Percentiles rank a stretch among this genome's conserved stretches.
Evolutionary conservation across 2,113 vertebrate species (phyloP).

Genomic region (Lepus timidus): DNA sequence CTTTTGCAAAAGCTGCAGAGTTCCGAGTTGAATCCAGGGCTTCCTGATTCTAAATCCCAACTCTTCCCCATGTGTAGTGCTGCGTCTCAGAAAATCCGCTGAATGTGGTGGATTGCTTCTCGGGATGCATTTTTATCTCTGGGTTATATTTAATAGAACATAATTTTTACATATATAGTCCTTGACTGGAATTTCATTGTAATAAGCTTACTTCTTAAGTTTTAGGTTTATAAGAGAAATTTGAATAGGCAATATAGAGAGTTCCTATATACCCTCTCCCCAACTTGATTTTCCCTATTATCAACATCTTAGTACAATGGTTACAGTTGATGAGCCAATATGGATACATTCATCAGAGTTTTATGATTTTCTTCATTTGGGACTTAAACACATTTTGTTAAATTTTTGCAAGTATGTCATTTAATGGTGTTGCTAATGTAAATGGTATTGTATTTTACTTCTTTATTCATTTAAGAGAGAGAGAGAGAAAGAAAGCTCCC

Average conservation of each 20-base stretch:
- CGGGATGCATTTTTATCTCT: slow-evolving; percentile 39
- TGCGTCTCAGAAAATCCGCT: background rate
- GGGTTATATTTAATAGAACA: background rate
- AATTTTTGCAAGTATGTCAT: background rate
- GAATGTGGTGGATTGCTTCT: background rate
- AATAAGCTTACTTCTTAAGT: background rate
- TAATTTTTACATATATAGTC: background rate
- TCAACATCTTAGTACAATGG: background rate
- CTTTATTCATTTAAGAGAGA: too few species aligned
- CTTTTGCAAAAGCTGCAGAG: background rate
- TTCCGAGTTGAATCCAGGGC: background rate
- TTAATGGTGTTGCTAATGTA: background rate
- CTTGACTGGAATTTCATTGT: background rate
- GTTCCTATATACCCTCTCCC: background rate
- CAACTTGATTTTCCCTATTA: background rate
- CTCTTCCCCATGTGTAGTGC: background rate
- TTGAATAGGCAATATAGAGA: background rate
- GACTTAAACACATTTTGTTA: background rate
- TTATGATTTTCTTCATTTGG: background rate
- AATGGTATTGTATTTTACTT: background rate
- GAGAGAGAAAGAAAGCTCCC: too few species aligned
- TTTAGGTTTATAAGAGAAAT: background rate
- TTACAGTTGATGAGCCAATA: background rate
- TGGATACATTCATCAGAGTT: background rate
- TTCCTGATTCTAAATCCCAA: background rate